Evolutionary conservation across 2,113 vertebrate genomes (phyloP).

Genomic region (Cochlearius cochlearius): DNA sequence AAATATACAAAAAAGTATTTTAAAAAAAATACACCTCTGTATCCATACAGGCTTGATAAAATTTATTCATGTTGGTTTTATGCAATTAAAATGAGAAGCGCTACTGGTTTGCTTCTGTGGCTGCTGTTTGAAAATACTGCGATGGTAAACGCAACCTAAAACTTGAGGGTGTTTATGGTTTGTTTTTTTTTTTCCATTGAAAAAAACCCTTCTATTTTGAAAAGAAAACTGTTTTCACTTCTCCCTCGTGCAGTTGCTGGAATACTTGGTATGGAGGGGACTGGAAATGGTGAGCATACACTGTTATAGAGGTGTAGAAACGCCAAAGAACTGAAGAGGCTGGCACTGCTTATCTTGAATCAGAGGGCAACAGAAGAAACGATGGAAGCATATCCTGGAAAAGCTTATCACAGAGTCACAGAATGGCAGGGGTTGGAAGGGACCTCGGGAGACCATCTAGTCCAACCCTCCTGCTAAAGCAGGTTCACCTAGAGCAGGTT

Average conservation of each 20-base stretch:
- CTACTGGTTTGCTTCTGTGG: not conserved
- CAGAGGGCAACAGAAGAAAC: not conserved
- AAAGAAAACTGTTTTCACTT: not conserved
- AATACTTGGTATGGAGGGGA: not conserved
- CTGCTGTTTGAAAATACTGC: not conserved
- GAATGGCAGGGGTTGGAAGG: too few species aligned
- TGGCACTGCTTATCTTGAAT: not conserved
- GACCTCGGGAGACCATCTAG: too few species aligned
- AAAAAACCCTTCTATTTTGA: not conserved
- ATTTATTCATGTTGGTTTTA: not conserved
- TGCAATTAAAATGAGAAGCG: conserved; percentile 12
- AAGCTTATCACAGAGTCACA: too few species aligned
- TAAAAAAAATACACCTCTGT: not conserved
- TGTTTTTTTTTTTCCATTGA: not conserved
- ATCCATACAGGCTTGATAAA: not conserved
- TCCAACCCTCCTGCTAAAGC: too few species aligned
- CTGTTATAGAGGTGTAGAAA: not conserved
- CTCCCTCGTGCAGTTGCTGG: rapidly evolving
- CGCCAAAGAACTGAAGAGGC: not conserved
- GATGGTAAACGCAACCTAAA: not conserved
- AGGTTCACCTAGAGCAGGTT: too few species aligned
- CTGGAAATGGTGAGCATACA: not conserved
- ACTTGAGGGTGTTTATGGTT: not conserved
- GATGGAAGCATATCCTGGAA: not conserved
- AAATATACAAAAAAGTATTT: not conserved